Percentiles rank a stretch among this genome's conserved stretches.
These are phyloP conservation scores for Loripinus fragilis DNA, from an alignment of 2,888 invertebrate genomes.

Conservation along the genomic window DNA sequence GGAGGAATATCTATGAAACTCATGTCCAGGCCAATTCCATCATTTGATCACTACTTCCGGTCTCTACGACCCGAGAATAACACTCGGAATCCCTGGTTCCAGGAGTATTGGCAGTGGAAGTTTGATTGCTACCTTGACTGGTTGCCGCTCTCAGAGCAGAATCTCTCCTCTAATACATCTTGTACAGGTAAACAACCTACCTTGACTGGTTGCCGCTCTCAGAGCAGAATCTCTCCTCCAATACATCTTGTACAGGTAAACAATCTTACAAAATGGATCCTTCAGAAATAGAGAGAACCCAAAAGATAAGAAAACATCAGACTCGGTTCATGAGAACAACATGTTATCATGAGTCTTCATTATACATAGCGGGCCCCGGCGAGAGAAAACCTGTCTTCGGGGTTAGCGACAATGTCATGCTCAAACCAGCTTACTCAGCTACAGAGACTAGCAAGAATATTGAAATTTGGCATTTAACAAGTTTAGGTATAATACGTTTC, in stretches of 20 bases:
- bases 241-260: conserved; percentile 74
- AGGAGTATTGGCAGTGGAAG: conserved; percentile 90
- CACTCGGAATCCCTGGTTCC: conserved; percentile 89
- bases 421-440: too few relatives aligned
- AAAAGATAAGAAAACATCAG: too few relatives aligned
- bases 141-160: conserved; percentile 34
- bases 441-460: too few relatives aligned
- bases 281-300: too few relatives aligned
- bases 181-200: conserved; percentile 76
- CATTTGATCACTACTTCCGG: conserved; percentile 88
- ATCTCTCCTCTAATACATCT: conserved; percentile 36
- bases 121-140: conserved; percentile 86
- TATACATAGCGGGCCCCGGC: too few relatives aligned
- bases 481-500: too few relatives aligned
- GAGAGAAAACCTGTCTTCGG: too few relatives aligned
- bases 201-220: conserved; percentile 48
- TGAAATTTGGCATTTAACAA: too few relatives aligned
- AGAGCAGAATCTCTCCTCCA: conserved; percentile 39
- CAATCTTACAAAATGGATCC: too few relatives aligned
- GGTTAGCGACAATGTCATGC: too few relatives aligned
- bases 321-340: too few relatives aligned
- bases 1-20: conserved; percentile 90
- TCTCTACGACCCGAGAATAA: conserved; percentile 87
- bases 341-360: too few relatives aligned
- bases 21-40: conserved; percentile 86